Conservation (phyloP, 1,140 invertebrate species). For the Linepithema humile region DNA sequence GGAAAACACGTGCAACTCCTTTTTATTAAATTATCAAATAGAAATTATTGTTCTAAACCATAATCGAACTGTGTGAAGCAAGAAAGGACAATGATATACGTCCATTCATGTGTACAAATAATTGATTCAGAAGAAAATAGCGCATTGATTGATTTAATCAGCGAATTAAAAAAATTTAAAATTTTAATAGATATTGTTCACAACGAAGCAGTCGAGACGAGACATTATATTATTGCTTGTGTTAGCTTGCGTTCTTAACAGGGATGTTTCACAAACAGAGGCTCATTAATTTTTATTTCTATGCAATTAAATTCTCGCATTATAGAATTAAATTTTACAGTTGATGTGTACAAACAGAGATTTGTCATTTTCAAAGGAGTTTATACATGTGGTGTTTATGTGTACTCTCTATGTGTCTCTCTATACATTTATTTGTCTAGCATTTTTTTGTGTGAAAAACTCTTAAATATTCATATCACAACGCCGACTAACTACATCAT, state of each 20-base stretch:
- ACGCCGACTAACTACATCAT: constrained; percentile 5
- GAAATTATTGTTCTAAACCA: neutral
- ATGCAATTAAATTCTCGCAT: no score
- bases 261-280: no score
- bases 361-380: no score
- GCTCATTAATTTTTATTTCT: constrained; percentile 1
- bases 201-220: neutral
- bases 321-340: no score
- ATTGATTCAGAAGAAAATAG: neutral
- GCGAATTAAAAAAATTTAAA: neutral
- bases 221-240: no score
- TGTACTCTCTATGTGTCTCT: no score
- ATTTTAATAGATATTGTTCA: neutral
- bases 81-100: no score
- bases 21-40: neutral
- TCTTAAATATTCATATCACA: constrained; percentile 5
- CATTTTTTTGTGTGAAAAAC: neutral
- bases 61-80: no score
- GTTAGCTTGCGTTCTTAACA: no score
- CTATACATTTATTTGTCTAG: neutral
- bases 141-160: neutral
- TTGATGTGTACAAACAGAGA: no score
- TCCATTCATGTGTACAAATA: no score
- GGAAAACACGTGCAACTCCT: neutral
- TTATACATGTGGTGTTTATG: neutral